Conservation (phyloP, 1,140 invertebrate species). For the Homalodisca vitripennis region DNA sequence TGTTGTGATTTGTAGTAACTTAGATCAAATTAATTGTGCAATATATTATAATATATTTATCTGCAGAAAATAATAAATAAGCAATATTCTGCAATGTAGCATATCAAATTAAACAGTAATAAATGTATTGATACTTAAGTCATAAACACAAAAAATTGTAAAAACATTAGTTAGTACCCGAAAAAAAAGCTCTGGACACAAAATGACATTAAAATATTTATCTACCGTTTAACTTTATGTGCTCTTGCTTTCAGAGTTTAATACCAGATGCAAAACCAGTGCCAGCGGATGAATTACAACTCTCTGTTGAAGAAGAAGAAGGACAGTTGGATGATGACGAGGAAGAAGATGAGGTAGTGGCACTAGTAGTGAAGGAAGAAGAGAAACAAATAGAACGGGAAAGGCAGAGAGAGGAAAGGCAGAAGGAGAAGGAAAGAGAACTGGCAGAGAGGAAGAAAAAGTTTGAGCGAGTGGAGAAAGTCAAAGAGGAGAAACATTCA, state of each 20-base stretch:
- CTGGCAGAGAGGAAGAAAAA: constrained; percentile 40
- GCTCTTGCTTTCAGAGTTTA: constrained; percentile 51
- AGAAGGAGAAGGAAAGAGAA: constrained; percentile 41
- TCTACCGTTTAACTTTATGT: too few species aligned
- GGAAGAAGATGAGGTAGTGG: constrained; percentile 40
- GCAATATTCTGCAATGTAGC: too few species aligned
- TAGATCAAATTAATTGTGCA: too few species aligned
- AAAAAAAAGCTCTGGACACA: too few species aligned
- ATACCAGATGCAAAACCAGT: constrained; percentile 57
- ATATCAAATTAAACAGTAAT: too few species aligned
- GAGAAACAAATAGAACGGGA: constrained; percentile 35
- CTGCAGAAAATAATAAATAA: too few species aligned
- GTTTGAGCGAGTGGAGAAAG: constrained; percentile 42
- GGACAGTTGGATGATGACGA: constrained; percentile 30
- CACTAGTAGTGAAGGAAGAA: constrained; percentile 41
- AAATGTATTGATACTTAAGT: too few species aligned
- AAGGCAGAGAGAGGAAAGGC: constrained; percentile 32
- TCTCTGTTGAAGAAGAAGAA: constrained; percentile 48
- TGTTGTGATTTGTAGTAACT: too few species aligned
- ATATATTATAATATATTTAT: too few species aligned
- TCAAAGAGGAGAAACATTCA: constrained; percentile 35
- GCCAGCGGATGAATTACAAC: constrained; percentile 51
- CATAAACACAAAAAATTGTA: too few species aligned
- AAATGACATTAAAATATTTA: too few species aligned
- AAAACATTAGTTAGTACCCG: too few species aligned